Base-by-base conservation (phyloP, 2,888 invertebrate genomes). In the Machimus atricapillus region DNA sequence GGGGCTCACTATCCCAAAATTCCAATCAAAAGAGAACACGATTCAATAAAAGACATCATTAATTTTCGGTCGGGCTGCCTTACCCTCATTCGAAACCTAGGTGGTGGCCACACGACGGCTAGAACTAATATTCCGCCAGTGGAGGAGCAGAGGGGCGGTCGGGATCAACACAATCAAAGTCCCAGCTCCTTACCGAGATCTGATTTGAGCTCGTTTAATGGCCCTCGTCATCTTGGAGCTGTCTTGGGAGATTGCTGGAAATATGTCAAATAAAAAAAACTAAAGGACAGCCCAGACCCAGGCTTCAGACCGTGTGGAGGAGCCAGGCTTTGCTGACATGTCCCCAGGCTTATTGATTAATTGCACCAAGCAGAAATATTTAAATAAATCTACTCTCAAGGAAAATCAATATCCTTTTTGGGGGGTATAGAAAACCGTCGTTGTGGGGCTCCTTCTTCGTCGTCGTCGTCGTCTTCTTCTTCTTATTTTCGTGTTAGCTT, bases 251-350 rank as follows among this genome's bases (percentile, higher is more conserved):
- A 85, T 85, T 73, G 85, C 34, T 85, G 9, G 46, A 85, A 85
- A 85, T 85, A 85, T 74, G 85, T 85, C 85, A 85, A 85, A 74
- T 43, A 74, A 74, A 85, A 85, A 74, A 85, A 85, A 85, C 27
- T 58, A 74, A 85, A 85, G 85, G 85, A 85, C 16, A 9, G 43
- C 19, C 14, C 27, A 46, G 40, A 40, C 23, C 46, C 14, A n/a
- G 1, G 74, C 37, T n/a, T 31, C 46, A 46, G 74, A 9, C 43
- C 14, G 66, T 43, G 43, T 43, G 27, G 74, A 73, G 23, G 94
- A 40, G 94, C 14, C 87, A 94, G 94, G 0, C 94, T 94, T 89
- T 94, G 94, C 89, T 94, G 94, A 3, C 93, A 94, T 89, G 91
- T 85, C 86, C 86, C 82, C 79, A 56, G 86, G 77, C 85, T 88